phyloP scores from a whole-genome alignment of 2,797 vertebrate species.

The Peromyscus eremicus region DNA sequence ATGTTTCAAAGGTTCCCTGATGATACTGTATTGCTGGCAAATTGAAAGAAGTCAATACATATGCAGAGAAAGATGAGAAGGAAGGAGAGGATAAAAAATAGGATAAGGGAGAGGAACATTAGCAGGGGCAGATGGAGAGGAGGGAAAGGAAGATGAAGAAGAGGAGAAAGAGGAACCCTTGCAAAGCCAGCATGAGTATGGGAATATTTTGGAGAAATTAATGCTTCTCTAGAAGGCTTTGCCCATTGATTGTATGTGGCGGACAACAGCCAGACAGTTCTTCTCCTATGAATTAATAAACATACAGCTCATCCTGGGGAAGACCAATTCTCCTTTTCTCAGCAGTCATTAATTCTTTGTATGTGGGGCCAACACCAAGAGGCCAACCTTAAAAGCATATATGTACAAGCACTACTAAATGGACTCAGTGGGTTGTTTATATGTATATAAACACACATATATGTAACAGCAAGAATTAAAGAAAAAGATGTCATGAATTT shows the following conservation, averaged over 20 bases:
- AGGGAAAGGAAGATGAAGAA: not conserved
- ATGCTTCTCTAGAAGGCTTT: not conserved
- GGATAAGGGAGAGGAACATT: not conserved
- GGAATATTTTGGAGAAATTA: not conserved
- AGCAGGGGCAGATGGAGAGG: too few relatives aligned
- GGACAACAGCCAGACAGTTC: not conserved
- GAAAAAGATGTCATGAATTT: not conserved
- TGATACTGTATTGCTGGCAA: conserved; percentile 23
- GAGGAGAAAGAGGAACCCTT: not conserved
- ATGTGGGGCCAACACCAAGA: not conserved
- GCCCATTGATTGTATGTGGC: not conserved
- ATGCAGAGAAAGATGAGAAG: not conserved
- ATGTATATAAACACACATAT: not conserved
- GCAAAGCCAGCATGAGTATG: not conserved
- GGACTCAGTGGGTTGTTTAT: not conserved
- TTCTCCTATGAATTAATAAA: conserved; percentile 40
- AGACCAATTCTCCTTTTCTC: not conserved
- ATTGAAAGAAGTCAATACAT: not conserved
- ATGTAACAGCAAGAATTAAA: not conserved
- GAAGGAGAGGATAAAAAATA: not conserved
- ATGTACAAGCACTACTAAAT: not conserved
- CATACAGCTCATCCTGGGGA: not conserved
- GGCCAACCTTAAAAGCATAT: not conserved
- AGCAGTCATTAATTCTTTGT: not conserved
- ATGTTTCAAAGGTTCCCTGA: conserved; percentile 44